A percentile compares a stretch with the other conserved stretches of the same genome.
Conservation (phyloP, 2,888 invertebrate species). For the Coronaproctus castanopsis region DNA sequence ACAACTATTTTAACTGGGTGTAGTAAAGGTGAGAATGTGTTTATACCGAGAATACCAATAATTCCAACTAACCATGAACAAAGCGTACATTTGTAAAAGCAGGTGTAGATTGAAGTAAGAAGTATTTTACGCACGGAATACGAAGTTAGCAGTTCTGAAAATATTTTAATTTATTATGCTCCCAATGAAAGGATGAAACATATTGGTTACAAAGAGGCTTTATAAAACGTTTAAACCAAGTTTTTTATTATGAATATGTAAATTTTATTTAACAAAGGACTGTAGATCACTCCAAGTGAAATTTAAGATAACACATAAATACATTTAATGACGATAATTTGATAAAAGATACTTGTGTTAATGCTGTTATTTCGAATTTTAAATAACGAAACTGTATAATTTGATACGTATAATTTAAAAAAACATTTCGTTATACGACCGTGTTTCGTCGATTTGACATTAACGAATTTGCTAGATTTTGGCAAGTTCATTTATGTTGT, state of each 20-base stretch:
- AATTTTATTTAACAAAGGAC: neutral
- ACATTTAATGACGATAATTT: neutral
- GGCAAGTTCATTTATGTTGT: too few relatives aligned
- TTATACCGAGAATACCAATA: conserved; percentile 15
- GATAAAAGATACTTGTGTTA: neutral
- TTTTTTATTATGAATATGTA: neutral
- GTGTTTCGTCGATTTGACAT: too few relatives aligned
- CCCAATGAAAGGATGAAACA: neutral
- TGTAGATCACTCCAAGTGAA: neutral
- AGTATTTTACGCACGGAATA: conserved; percentile 17
- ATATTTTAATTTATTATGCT: neutral
- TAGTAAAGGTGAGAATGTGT: conserved; percentile 18
- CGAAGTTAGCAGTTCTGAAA: too few relatives aligned
- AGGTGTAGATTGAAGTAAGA: conserved; percentile 15
- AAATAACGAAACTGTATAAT: neutral
- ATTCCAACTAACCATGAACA: conserved; percentile 16
- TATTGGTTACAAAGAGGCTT: neutral
- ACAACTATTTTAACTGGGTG: conserved; percentile 20
- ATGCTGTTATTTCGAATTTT: neutral
- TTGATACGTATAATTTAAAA: neutral
- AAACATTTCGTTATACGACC: too few relatives aligned
- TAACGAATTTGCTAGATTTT: too few relatives aligned
- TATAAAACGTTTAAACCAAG: neutral
- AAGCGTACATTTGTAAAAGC: conserved; percentile 16
- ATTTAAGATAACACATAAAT: neutral